phyloP scores from a whole-genome alignment of 2,797 vertebrate species.

The Microchirus variegatus region DNA sequence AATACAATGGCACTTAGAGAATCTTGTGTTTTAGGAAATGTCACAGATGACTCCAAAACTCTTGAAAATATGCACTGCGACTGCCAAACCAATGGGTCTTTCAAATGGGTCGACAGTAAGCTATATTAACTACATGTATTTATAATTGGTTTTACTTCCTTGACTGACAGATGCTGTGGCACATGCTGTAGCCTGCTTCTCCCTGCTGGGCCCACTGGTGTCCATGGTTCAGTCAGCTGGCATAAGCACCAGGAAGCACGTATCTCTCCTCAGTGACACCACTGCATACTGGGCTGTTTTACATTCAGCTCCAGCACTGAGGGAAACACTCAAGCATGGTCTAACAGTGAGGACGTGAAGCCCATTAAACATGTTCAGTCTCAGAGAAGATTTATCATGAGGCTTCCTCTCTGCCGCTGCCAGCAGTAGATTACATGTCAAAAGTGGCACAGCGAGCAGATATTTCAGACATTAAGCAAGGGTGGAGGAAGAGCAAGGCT shows the following conservation, averaged over 20 bases:
- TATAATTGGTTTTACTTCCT: constrained; percentile 10
- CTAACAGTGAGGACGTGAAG: constrained; percentile 56
- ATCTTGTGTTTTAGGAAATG: too few relatives aligned
- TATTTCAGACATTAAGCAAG: constrained; percentile 74
- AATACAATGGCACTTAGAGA: too few relatives aligned
- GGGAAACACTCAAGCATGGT: constrained; percentile 61
- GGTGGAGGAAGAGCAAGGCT: constrained; percentile 26
- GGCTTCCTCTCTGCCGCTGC: constrained; percentile 44
- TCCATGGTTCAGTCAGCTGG: constrained; percentile 29
- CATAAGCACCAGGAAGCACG: constrained; percentile 38
- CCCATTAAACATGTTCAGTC: constrained; percentile 66
- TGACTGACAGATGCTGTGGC: constrained; percentile 7
- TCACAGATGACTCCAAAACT: too few relatives aligned
- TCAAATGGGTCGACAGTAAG: background rate
- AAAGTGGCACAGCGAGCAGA: constrained; percentile 68
- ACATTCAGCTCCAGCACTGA: constrained; percentile 49
- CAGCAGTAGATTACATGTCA: constrained; percentile 77
- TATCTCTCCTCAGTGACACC: constrained; percentile 19
- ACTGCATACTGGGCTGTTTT: constrained; percentile 43
- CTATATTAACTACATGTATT: background rate
- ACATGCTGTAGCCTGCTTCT: constrained; percentile 3
- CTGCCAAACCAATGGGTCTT: constrained; percentile 1
- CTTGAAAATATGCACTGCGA: background rate
- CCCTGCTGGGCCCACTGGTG: constrained; percentile 8
- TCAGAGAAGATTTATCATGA: constrained; percentile 61